Percentiles rank a stretch among this genome's conserved stretches.
Conservation (phyloP, 2,797 vertebrate genomes). For the Pantherophis alleghaniensis region DNA sequence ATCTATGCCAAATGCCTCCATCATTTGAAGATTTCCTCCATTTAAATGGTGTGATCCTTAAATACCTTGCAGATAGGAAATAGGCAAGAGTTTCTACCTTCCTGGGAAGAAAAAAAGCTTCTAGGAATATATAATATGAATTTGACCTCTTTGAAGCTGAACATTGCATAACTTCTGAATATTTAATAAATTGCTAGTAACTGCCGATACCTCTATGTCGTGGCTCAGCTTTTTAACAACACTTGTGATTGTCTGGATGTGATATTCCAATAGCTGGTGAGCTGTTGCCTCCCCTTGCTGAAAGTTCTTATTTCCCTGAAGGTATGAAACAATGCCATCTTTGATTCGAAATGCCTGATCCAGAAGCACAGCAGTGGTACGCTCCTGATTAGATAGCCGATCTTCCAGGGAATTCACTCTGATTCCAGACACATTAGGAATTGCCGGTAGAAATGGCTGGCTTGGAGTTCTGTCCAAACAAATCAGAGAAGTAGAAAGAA, state of each 20-base stretch:
- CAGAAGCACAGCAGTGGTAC: conserved; percentile 72
- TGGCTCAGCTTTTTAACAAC: conserved; percentile 81
- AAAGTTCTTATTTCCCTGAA: conserved; percentile 68
- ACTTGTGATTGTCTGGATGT: conserved; percentile 78
- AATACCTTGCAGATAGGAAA: background rate
- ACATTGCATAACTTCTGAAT: background rate
- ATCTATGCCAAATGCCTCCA: background rate
- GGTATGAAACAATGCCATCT: conserved; percentile 72
- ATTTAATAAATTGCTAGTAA: background rate
- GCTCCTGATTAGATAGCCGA: conserved; percentile 70
- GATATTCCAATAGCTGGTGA: conserved; percentile 77
- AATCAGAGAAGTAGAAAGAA: background rate
- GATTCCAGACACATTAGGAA: conserved; percentile 20
- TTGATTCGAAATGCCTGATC: conserved; percentile 81
- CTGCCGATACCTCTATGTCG: conserved; percentile 75
- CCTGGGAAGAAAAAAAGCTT: conserved; percentile 1
- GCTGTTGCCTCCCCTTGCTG: conserved; percentile 69
- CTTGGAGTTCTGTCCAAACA: conserved; percentile 44
- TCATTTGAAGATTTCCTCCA: background rate
- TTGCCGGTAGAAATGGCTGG: conserved; percentile 47
- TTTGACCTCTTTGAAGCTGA: conserved; percentile 18
- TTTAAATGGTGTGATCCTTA: background rate
- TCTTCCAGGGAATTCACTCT: conserved; percentile 67
- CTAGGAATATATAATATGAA: background rate
- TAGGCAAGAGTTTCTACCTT: conserved; percentile 14